phyloP scores from a whole-genome alignment of 2,888 invertebrate species.

The Ditula angustiorana region DNA sequence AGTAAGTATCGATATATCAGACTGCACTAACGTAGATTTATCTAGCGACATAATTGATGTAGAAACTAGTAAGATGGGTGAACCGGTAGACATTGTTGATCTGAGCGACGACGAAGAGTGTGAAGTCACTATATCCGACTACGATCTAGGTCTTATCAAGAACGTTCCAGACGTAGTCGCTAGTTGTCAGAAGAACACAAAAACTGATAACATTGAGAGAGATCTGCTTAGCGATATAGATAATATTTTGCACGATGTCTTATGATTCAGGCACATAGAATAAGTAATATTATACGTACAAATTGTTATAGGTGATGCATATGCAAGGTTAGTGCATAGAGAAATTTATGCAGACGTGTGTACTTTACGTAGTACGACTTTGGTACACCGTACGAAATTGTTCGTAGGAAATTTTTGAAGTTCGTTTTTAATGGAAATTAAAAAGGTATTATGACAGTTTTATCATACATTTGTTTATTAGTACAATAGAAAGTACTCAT shows the following conservation, averaged over 20 bases:
- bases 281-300: conserved; percentile 27
- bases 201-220: conserved; percentile 53
- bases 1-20: conserved; percentile 62
- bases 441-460: neutral
- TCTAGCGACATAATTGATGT: conserved; percentile 68
- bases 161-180: conserved; percentile 79
- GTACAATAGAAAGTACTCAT: neutral
- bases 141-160: conserved; percentile 64
- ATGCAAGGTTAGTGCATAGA: conserved; percentile 17
- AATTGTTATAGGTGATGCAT: conserved; percentile 14
- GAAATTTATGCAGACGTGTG: conserved; percentile 1
- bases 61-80: conserved; percentile 59
- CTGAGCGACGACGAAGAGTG: conserved; percentile 72
- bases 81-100: conserved; percentile 70
- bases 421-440: neutral
- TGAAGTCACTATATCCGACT: conserved; percentile 59
- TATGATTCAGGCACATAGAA: conserved; percentile 57
- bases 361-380: conserved; percentile 8
- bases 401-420: neutral
- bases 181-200: conserved; percentile 66
- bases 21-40: conserved; percentile 56
- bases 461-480: neutral
- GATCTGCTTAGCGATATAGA: conserved; percentile 65
- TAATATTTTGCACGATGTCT: conserved; percentile 63
- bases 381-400: neutral